Percentiles rank a stretch among this genome's conserved stretches.
Evolutionary conservation across 2,113 vertebrate species (phyloP).

Genomic region (Gasterosteus nipponicus): DNA sequence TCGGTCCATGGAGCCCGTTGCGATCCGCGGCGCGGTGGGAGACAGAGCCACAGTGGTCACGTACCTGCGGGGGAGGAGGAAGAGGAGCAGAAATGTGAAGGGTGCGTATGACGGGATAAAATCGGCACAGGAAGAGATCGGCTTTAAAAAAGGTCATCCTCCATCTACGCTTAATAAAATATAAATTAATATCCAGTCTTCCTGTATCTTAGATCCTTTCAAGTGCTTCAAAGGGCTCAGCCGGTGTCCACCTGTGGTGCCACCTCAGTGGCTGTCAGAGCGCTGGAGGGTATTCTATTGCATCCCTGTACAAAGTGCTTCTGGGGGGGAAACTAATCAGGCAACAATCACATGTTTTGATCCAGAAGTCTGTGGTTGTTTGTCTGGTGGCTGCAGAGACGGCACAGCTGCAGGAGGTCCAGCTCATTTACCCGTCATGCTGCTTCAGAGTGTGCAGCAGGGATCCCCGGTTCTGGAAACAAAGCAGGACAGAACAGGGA

Average conservation of each 20-base stretch:
- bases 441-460: slow-evolving; percentile 85
- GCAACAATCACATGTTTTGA: slow-evolving; percentile 63
- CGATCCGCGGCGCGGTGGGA: slow-evolving; percentile 82
- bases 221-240: slow-evolving; percentile 66
- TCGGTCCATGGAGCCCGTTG: slow-evolving; percentile 93
- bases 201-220: slow-evolving; percentile 60
- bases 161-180: background rate
- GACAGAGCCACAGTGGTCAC: slow-evolving; percentile 89
- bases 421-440: slow-evolving; percentile 84
- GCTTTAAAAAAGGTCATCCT: slow-evolving; percentile 48
- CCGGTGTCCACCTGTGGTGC: slow-evolving; percentile 59
- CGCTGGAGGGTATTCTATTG: slow-evolving; percentile 35
- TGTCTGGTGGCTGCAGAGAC: slow-evolving; percentile 47
- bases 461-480: slow-evolving; percentile 82
- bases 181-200: slow-evolving; percentile 30
- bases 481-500: slow-evolving; percentile 31
- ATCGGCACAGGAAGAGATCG: slow-evolving; percentile 32
- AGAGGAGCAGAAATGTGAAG: slow-evolving; percentile 19
- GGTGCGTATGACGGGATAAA: slow-evolving; percentile 20
- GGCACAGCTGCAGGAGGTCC: slow-evolving; percentile 23
- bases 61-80: slow-evolving; percentile 78
- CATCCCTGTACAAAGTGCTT: slow-evolving; percentile 55
- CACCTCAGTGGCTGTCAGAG: slow-evolving; percentile 60
- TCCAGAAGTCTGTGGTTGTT: slow-evolving; percentile 46
- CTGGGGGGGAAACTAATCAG: slow-evolving; percentile 59